Evolutionary conservation across 2,797 vertebrate genomes (phyloP).

Genomic region (Xyrichtys novacula): DNA sequence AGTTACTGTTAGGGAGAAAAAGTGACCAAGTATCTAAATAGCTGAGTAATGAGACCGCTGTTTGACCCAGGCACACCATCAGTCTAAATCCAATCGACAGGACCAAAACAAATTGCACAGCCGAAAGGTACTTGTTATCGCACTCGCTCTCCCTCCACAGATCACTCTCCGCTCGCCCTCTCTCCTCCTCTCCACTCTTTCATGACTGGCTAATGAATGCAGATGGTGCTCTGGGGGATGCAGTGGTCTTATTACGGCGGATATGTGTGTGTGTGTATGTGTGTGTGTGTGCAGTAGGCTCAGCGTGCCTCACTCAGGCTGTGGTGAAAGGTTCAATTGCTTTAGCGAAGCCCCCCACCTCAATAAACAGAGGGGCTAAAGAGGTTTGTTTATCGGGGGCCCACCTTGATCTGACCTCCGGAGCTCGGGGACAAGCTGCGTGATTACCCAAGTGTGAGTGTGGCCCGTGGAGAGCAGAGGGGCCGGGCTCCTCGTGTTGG

Average conservation of each 20-base stretch:
- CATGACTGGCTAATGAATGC: conserved; percentile 82
- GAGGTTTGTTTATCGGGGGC: conserved; percentile 85
- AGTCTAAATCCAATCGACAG: conserved; percentile 65
- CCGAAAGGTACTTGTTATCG: conserved; percentile 64
- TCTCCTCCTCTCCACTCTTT: conserved; percentile 67
- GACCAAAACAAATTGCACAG: conserved; percentile 70
- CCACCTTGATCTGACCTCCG: conserved; percentile 85
- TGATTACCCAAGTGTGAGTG: conserved; percentile 83
- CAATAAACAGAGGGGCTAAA: conserved; percentile 84
- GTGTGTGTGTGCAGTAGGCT: conserved; percentile 42
- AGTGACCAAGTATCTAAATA: conserved; percentile 62
- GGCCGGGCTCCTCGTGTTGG: conserved; percentile 36
- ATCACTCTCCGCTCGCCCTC: conserved; percentile 40
- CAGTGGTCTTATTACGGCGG: conserved; percentile 74
- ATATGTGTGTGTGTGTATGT: conserved; percentile 30
- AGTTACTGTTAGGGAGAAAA: conserved; percentile 34
- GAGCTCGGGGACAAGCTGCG: conserved; percentile 73
- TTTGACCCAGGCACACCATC: conserved; percentile 70
- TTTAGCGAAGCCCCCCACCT: conserved; percentile 71
- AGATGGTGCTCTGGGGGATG: conserved; percentile 78
- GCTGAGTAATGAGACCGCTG: conserved; percentile 60
- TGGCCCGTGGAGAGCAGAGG: conserved; percentile 45
- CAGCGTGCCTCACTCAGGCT: conserved; percentile 59
- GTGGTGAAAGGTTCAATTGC: conserved; percentile 77
- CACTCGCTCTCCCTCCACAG: conserved; percentile 31